A percentile compares a stretch with the other conserved stretches of the same genome.
Evolutionary conservation across 2,113 vertebrate genomes (phyloP).

Genomic region (Amphiprion percula): DNA sequence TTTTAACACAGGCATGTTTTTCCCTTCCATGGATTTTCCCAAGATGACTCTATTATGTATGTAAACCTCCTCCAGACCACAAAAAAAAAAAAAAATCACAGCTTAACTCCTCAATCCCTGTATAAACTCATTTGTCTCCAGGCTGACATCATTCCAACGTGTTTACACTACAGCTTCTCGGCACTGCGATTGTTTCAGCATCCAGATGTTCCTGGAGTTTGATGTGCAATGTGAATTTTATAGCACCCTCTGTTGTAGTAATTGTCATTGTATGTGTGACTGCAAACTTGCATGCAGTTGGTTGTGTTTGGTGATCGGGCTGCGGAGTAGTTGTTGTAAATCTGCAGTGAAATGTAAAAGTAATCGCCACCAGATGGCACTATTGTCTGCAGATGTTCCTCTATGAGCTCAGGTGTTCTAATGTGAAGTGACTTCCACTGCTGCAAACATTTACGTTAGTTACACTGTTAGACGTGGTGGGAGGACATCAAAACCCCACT

Average conservation of each 20-base stretch:
- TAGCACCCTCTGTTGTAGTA: neutral
- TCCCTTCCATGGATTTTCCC: conserved; percentile 10
- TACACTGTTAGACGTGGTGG: neutral
- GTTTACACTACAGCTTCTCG: conserved; percentile 24
- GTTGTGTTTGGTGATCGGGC: conserved; percentile 32
- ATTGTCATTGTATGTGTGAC: conserved; percentile 15
- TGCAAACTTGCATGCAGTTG: conserved; percentile 10
- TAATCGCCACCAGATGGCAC: conserved; percentile 58
- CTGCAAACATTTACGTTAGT: conserved; percentile 19
- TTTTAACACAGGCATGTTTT: neutral
- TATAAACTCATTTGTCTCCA: conserved; percentile 25
- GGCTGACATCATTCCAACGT: conserved; percentile 27
- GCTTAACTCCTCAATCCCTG: neutral
- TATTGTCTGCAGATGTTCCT: conserved; percentile 7
- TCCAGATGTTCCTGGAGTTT: no score
- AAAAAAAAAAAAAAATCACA: conserved; percentile 2
- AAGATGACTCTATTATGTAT: neutral
- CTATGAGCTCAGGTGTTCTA: conserved; percentile 9
- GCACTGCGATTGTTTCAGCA: neutral
- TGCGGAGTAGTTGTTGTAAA: neutral
- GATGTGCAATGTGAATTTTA: neutral
- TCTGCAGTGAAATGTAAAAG: neutral
- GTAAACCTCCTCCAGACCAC: conserved; percentile 21
- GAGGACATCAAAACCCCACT: conserved; percentile 2
- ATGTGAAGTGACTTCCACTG: neutral